Evolutionary conservation across 2,888 invertebrate genomes (phyloP).

Genomic region (Drosophila peninsularis): DNA sequence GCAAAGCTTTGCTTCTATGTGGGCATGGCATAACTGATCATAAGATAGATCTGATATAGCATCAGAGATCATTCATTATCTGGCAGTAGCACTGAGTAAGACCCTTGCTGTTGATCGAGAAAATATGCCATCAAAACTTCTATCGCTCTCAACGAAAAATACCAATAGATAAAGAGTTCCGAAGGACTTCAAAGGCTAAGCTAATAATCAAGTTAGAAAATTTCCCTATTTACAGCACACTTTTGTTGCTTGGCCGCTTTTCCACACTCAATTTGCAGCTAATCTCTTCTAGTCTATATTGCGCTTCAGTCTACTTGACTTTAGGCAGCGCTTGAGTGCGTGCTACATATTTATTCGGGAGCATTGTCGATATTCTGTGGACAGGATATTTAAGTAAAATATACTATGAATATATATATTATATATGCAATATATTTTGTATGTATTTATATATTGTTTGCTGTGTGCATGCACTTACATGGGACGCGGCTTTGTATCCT

Average conservation of each 20-base stretch:
- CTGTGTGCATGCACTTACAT: conserved; percentile 62
- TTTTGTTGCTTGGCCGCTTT: neutral
- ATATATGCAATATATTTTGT: neutral
- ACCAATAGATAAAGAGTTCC: too few species aligned
- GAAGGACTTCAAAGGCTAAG: neutral
- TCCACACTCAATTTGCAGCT: conserved; percentile 25
- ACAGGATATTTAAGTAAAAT: conserved; percentile 26
- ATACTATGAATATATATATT: conserved; percentile 3
- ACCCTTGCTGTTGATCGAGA: neutral
- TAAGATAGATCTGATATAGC: too few species aligned
- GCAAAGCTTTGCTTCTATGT: too few species aligned
- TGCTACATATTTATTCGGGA: conserved; percentile 10
- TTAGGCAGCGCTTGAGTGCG: neutral
- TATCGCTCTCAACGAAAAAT: neutral
- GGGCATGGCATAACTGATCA: too few species aligned
- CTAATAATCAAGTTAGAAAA: neutral
- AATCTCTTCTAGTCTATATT: conserved; percentile 20
- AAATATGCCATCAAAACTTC: too few species aligned
- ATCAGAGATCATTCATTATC: too few species aligned
- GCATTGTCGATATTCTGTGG: conserved; percentile 20
- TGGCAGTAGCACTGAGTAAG: too few species aligned
- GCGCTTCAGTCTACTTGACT: neutral
- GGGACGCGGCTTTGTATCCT: conserved; percentile 56
- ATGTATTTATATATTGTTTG: conserved; percentile 3
- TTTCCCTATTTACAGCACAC: too few species aligned